Evolutionary conservation across 1,140 invertebrate species (phyloP).

Genomic region (Drosophila erecta): DNA sequence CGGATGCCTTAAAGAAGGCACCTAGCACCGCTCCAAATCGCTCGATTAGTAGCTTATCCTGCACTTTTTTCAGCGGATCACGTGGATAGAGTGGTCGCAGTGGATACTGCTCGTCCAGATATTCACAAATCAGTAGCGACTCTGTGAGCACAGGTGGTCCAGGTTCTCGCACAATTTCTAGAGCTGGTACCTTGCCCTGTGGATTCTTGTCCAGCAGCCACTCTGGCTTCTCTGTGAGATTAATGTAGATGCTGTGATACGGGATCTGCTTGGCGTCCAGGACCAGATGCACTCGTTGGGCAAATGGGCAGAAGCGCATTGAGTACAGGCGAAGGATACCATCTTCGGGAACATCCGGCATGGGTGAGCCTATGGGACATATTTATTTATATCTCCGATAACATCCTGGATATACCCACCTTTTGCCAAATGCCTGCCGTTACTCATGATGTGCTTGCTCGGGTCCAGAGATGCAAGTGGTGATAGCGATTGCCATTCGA

Average conservation of each 20-base stretch:
- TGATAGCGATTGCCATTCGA: constrained; percentile 9
- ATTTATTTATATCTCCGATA: background rate
- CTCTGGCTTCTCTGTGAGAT: constrained; percentile 93
- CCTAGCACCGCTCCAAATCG: constrained; percentile 85
- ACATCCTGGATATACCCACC: constrained; percentile 22
- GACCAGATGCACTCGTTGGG: constrained; percentile 92
- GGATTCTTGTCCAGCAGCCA: constrained; percentile 90
- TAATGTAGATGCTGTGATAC: constrained; percentile 94
- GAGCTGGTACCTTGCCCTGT: constrained; percentile 91
- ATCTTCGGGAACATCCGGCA: constrained; percentile 86
- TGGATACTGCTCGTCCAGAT: constrained; percentile 92
- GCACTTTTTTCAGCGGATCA: constrained; percentile 91
- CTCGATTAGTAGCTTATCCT: constrained; percentile 92
- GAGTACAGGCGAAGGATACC: constrained; percentile 93
- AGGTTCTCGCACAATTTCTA: constrained; percentile 89
- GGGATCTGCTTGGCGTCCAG: constrained; percentile 93
- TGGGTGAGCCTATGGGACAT: constrained; percentile 86
- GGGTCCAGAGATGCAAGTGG: constrained; percentile 47
- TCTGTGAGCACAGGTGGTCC: constrained; percentile 88
- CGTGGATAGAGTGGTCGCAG: constrained; percentile 88
- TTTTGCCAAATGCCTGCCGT: constrained; percentile 75
- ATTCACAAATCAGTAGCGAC: constrained; percentile 93
- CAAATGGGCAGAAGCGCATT: constrained; percentile 96
- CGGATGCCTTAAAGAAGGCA: constrained; percentile 71
- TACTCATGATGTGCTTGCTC: constrained; percentile 62